These are phyloP conservation scores for Pollimyrus isidori DNA, from an alignment of 2,113 vertebrate genomes.

Conservation along the genomic window DNA sequence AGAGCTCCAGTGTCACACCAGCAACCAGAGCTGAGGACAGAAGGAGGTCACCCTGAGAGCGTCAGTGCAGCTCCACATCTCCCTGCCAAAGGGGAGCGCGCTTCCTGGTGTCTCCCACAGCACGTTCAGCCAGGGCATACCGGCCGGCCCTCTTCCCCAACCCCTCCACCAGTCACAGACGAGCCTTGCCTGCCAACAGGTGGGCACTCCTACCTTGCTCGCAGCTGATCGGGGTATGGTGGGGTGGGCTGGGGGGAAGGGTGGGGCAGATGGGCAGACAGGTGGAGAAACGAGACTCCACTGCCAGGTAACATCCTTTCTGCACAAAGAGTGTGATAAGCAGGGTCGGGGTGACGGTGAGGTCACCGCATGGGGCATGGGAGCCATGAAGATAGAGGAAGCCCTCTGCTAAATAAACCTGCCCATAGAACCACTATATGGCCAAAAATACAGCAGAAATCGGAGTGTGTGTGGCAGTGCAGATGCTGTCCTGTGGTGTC, in stretches of 20 bases:
- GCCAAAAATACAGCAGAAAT: not conserved
- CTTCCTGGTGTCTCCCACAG: not conserved
- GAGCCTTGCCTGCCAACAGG: not conserved
- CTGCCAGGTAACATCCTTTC: not conserved
- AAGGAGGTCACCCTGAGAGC: not conserved
- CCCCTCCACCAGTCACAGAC: not conserved
- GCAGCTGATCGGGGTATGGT: not conserved
- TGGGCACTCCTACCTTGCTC: not conserved
- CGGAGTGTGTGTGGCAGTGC: not conserved
- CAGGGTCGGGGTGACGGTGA: not conserved
- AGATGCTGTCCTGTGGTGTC: not conserved
- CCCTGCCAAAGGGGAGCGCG: not conserved
- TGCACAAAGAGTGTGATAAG: not conserved
- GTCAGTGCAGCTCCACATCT: not conserved
- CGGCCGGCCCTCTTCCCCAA: not conserved
- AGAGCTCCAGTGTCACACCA: not conserved
- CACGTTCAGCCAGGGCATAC: not conserved
- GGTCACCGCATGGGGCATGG: not conserved
- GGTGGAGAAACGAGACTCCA: not conserved
- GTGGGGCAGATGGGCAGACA: not conserved
- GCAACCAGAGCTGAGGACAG: not conserved
- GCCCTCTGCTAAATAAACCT: not conserved
- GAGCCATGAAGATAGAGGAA: not conserved
- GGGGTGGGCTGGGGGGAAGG: not conserved
- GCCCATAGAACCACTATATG: not conserved